Percentiles rank a stretch among this genome's conserved stretches.
Evolutionary conservation across 2,113 vertebrate species (phyloP).

Genomic region (Centropristis striata): DNA sequence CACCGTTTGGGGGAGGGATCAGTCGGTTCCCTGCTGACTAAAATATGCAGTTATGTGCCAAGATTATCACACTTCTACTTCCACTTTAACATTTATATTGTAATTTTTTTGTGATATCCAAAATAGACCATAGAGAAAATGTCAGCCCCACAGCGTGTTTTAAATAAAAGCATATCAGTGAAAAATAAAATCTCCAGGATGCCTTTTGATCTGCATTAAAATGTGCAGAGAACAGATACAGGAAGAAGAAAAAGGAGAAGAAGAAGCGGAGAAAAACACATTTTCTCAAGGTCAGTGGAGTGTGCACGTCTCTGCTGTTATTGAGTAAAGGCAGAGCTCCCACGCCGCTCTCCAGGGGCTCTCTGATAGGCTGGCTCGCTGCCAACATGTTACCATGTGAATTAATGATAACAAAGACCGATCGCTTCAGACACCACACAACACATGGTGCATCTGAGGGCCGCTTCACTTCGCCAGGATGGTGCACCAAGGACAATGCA

Average conservation of each 20-base stretch:
- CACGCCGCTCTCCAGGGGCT: constrained; percentile 24
- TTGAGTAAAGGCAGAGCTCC: constrained; percentile 32
- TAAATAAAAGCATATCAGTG: constrained; percentile 16
- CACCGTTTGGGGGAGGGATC: not conserved
- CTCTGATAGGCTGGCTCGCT: constrained; percentile 44
- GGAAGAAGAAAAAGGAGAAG: not conserved
- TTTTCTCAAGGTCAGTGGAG: constrained; percentile 46
- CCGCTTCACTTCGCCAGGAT: not conserved
- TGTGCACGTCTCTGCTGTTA: constrained; percentile 12
- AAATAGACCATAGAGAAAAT: not conserved
- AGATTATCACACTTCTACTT: too few species aligned
- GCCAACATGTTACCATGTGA: constrained; percentile 45
- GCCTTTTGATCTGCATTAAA: constrained; percentile 5
- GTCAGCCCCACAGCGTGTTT: not conserved
- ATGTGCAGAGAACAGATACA: not conserved
- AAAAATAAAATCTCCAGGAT: not conserved
- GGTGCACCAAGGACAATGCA: not conserved
- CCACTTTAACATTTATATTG: too few species aligned
- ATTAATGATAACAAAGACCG: constrained; percentile 30
- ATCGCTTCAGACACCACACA: constrained; percentile 7
- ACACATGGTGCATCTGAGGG: constrained; percentile 3
- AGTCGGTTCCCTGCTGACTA: not conserved
- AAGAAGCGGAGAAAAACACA: not conserved
- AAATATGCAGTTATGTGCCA: too few species aligned
- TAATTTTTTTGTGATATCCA: not conserved